Conservation (phyloP, 2,113 vertebrate genomes). For the Onychostoma macrolepis region DNA sequence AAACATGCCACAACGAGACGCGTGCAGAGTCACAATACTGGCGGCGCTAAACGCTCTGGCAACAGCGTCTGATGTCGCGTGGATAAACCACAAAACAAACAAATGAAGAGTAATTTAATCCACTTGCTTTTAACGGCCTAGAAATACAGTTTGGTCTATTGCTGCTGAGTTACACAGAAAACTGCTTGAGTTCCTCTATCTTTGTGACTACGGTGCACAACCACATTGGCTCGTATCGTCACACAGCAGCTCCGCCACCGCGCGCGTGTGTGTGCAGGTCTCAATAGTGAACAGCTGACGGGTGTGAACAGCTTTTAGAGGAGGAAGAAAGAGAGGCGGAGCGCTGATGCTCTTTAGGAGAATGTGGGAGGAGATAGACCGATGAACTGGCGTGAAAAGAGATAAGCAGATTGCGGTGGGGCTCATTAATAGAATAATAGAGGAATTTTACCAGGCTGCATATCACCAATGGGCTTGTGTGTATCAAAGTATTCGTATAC, state of each 20-base stretch:
- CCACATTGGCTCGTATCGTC: background rate
- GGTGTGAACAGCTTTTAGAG: conserved; percentile 70
- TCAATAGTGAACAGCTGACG: conserved; percentile 49
- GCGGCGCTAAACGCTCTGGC: conserved; percentile 17
- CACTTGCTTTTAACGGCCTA: background rate
- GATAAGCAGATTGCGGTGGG: background rate
- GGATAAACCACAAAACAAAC: conserved; percentile 29
- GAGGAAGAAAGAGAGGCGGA: conserved; percentile 56
- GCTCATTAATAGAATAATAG: background rate
- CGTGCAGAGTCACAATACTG: conserved; percentile 67
- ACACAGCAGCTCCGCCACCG: background rate
- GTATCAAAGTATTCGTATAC: background rate
- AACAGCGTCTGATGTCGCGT: conserved; percentile 39
- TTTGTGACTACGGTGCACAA: background rate
- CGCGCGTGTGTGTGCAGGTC: conserved; percentile 48
- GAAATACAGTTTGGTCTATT: background rate
- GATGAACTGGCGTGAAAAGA: background rate
- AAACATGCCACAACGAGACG: conserved; percentile 70
- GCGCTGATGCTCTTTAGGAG: conserved; percentile 51
- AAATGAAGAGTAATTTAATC: background rate
- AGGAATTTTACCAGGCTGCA: background rate
- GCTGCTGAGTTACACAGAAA: background rate
- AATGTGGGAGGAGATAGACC: conserved; percentile 39
- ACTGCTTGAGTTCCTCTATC: background rate
- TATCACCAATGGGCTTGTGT: background rate